Evolutionary conservation across 1,140 invertebrate genomes (phyloP), one percentile per base, ranked within the genome.

Genomic region (Megalopta genalis): DNA sequence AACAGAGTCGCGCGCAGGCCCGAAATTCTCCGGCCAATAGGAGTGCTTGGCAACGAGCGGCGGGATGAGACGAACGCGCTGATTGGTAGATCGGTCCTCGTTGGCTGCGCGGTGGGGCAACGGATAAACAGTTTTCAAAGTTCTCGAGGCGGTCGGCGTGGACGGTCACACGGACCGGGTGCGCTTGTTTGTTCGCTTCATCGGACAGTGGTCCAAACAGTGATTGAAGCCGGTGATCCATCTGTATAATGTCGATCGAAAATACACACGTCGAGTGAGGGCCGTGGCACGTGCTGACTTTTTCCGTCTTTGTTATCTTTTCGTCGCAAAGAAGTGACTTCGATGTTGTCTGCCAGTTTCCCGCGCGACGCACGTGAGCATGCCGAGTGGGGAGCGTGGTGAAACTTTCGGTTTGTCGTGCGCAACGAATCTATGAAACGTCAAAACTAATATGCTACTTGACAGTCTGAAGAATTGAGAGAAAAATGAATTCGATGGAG

Each of bases 121-220:
- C 76, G 77, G 63, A 77, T 72, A 84, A 86, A 86, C 65, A 70
- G 63, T 65, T 79, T 88, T 88, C 72, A 86, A 83, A 85, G 86
- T 86, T 81, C 18, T 85, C 77, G 69, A 77, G 74, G 70, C 77
- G 70, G 66, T 70, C 37, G 59, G n/a, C 9, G 23, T 52, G 42
- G 23, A 54, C 27, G 83, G 81, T 73, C 68, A 83, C 37, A 52
- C 81, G 83, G 77, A 86, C 83, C 84, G 79, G 74, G 77, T 78
- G 76, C 86, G 86, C 83, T 86, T 84, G 65, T 87, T 81, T 86
- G 69, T 76, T 77, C 14, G 42, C 10, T 46, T 46, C 42, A 46
- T 46, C 42, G 10, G 42, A 46, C 42, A 46, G 9, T 46, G 14
- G 12, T 46, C 42, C 10, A 46, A 46, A 46, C 10, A 46, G 9